Evolutionary conservation across 1,140 invertebrate species (phyloP).

Genomic region (Asbolus verrucosus): DNA sequence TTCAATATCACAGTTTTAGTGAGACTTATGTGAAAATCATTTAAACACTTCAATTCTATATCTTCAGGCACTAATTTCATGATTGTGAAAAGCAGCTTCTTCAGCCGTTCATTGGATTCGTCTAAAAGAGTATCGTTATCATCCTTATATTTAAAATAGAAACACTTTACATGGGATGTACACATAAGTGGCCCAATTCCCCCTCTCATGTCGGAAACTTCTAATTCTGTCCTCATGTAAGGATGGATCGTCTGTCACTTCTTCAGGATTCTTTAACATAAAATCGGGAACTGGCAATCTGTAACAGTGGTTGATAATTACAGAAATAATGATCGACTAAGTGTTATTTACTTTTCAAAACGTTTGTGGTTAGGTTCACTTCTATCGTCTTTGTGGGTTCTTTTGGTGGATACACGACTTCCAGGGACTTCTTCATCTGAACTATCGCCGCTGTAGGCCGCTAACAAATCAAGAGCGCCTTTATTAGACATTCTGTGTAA

Average conservation of each 20-base stretch:
- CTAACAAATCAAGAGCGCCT: conserved; percentile 57
- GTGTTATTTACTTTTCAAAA: conserved; percentile 23
- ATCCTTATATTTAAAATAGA: conserved; percentile 1
- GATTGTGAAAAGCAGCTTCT: conserved; percentile 10
- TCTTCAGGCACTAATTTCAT: conserved; percentile 15
- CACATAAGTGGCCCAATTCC: conserved; percentile 83
- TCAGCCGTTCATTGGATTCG: conserved; percentile 27
- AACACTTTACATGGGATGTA: conserved; percentile 76
- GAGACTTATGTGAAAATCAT: conserved; percentile 74
- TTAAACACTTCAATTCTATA: conserved; percentile 60
- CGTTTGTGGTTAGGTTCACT: conserved; percentile 25
- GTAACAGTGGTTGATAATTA: no score
- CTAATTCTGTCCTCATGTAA: conserved; percentile 75
- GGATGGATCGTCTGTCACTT: conserved; percentile 69
- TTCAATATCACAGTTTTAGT: conserved; percentile 73
- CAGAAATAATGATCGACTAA: no score
- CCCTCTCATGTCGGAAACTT: conserved; percentile 81
- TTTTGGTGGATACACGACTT: conserved; percentile 60
- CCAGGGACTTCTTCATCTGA: conserved; percentile 60
- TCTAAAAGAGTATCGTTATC: conserved; percentile 36
- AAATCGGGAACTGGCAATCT: conserved; percentile 60
- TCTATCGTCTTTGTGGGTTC: conserved; percentile 52
- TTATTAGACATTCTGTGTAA: conserved; percentile 41
- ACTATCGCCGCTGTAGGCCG: conserved; percentile 57
- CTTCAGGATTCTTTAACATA: conserved; percentile 45